Evolutionary conservation across 1,140 invertebrate genomes (phyloP), one percentile per base, ranked within the genome.

Genomic region (Drosophila fuyamai): DNA sequence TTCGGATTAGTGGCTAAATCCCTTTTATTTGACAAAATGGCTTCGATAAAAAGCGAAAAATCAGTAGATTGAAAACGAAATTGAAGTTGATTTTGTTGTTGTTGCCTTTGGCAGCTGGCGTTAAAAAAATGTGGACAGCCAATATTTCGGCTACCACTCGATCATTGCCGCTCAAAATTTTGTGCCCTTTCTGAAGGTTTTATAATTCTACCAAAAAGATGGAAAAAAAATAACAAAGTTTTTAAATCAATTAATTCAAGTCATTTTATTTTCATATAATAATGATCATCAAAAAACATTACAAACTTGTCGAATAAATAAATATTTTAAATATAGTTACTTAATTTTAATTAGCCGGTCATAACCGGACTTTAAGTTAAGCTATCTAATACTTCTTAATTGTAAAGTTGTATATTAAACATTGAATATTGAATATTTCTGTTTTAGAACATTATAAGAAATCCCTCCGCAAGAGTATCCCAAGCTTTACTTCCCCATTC

Each of bases 11-110:
- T 63, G 57, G 54, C 43, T 72, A 80, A 88, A 81, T 81, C 80
- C 84, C 72, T 68, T 88, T 86, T 86, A 83, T 79, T 79, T 74
- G 83, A 89, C 83, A 86, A 86, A 86, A 86, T 88, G 83, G 83
- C 84, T 76, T 73, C 84, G 76, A 86, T 83, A 82, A 86, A 85
- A 84, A 85, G 43, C 57, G 35, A 35, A 35, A 55, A 60, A 66
- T 50, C 61, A 47, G 43, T 5, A 66, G 61, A 71, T 56, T 53
- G 58, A 66, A 61, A 75, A 50, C 62, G 78, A 79, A 86, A 88
- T 89, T 86, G 67, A 88, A 86, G 83, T 82, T 86, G 83, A 82
- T 88, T 79, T 83, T 77, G 82, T 86, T 86, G 71, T 47, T 41
- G 38, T 82, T 84, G 60, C 54, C 23, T 13, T 29, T 67, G 79